Conservation (phyloP, 2,797 vertebrate genomes). For the Danio choprae region DNA sequence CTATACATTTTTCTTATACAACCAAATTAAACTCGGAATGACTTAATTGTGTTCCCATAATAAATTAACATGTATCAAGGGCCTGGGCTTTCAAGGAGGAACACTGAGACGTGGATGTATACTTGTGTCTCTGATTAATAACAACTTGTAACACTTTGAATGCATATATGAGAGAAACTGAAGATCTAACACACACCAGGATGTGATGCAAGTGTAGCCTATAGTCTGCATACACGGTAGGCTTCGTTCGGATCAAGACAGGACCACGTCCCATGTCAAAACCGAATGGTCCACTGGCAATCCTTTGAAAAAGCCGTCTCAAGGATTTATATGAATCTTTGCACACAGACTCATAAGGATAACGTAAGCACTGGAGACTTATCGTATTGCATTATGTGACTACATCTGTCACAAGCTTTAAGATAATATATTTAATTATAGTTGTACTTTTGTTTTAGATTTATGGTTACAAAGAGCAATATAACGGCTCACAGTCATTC, state of each 20-base stretch:
- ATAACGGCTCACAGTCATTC: background rate
- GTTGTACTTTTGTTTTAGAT: background rate
- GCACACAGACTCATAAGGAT: background rate
- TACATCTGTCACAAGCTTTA: background rate
- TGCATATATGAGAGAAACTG: conserved; percentile 33
- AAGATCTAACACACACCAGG: conserved; percentile 30
- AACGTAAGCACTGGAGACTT: conserved; percentile 1
- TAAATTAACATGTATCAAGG: conserved; percentile 23
- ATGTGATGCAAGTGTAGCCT: background rate
- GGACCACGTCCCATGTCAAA: conserved; percentile 17
- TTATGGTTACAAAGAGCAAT: background rate
- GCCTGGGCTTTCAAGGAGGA: conserved; percentile 26
- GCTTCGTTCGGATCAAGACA: conserved; percentile 18
- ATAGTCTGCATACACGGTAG: conserved; percentile 17
- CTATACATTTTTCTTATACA: conserved; percentile 16
- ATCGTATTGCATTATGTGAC: background rate
- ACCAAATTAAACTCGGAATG: conserved; percentile 27
- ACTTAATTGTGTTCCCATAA: conserved; percentile 15
- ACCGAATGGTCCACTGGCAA: conserved; percentile 28
- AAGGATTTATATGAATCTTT: conserved; percentile 18
- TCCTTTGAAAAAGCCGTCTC: conserved; percentile 8
- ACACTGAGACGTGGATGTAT: conserved; percentile 25
- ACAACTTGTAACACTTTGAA: conserved; percentile 46
- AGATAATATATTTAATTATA: conserved; percentile 5
- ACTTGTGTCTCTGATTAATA: conserved; percentile 52